Evolutionary conservation across 2,113 vertebrate species (phyloP), one percentile per base, ranked within the genome.

Genomic region (Hydrolagus affinis): DNA sequence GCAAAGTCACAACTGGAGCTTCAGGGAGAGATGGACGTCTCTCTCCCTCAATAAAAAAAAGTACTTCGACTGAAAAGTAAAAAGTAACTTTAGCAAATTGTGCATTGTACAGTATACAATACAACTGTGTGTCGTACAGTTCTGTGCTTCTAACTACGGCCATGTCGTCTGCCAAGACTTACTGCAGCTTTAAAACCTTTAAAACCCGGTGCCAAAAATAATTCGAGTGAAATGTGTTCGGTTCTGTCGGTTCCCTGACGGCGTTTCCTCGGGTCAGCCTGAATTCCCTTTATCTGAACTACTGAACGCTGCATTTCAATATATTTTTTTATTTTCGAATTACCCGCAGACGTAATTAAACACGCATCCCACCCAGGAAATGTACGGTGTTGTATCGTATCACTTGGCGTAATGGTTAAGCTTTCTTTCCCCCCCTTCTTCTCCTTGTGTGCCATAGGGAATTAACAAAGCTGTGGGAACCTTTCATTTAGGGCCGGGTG

Each of bases 101-200:
- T 44, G 73, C 4, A 66, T 19, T 30, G 78, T 3, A 17, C 14
- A 19, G 10, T 25, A 15, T 11, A 62, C 59, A 28, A 12, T 83
- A 57, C 60, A 83, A 30, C 60, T 83, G 60, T 30, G 19, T n/a
- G n/a, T n/a, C n/a, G n/a, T n/a, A n/a, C 44, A 3, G 44, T 44
- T 44, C 44, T 3, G 44, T 44, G 44, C 6, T 44, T 1, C 6
- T 44, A 44, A 44, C 44, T 44, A 44, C 44, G 44, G 44, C 44
- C 44, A 44, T 30, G 60, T 17, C 23, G 77, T 9, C 23, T 83
- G 60, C 78, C 78, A 83, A 68, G 28, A 64, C 77, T 80, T 80
- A 9, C 78, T 83, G 78, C 78, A 68, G 60, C 32, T 83, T 83
- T 83, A 23, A 21, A 83, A 83, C 10, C 32, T 83, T 83, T 83